Evolutionary conservation across 2,888 invertebrate genomes (phyloP).

Genomic region (Megaustenia siamemsis): DNA sequence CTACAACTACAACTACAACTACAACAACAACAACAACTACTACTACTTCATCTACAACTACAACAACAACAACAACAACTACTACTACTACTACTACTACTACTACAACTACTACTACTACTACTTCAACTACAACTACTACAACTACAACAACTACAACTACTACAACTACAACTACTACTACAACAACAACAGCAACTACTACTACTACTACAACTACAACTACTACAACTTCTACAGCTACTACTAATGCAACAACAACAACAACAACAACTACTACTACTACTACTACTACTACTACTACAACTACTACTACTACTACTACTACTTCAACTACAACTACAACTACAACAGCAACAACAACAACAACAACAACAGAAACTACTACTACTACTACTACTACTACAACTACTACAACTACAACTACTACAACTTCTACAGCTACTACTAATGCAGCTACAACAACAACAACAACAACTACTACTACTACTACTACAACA

Average conservation of each 20-base stretch:
- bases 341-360: too few relatives aligned
- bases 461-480: too few relatives aligned
- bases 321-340: too few relatives aligned
- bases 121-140: conserved; percentile 1
- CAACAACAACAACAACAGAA: too few relatives aligned
- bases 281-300: conserved; percentile 3
- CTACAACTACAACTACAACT: not conserved
- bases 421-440: too few relatives aligned
- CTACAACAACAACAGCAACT: conserved; percentile 3
- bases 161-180: not conserved
- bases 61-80: not conserved
- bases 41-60: too few relatives aligned
- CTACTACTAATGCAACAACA: too few relatives aligned
- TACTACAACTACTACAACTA: too few relatives aligned
- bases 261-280: not conserved
- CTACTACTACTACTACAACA: not conserved
- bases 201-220: too few relatives aligned
- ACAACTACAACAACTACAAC: not conserved
- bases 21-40: not conserved
- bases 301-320: not conserved
- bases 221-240: too few relatives aligned
- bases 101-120: conserved; percentile 9
- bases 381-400: too few relatives aligned
- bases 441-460: too few relatives aligned
- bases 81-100: conserved; percentile 13